Percentiles rank a stretch among this genome's conserved stretches.
These are phyloP conservation scores for Bombus impatiens DNA, from an alignment of 1,140 invertebrate species.

Conservation along the genomic window DNA sequence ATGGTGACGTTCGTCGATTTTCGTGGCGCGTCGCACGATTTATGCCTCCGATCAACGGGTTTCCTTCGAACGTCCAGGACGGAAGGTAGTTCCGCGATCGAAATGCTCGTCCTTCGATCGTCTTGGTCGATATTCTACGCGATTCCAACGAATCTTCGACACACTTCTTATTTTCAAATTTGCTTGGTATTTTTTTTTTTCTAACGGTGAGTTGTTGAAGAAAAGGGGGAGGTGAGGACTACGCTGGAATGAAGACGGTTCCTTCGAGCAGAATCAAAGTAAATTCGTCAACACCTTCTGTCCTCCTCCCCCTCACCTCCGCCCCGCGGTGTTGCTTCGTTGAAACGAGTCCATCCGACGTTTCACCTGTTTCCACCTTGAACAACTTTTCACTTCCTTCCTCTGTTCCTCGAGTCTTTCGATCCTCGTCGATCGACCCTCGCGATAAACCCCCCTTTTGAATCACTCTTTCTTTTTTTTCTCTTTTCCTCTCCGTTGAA, in stretches of 20 bases:
- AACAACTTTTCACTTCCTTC: slow-evolving; percentile 17
- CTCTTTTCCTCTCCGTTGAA: not conserved
- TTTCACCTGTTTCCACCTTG: slow-evolving; percentile 43
- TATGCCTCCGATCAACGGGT: slow-evolving; percentile 25
- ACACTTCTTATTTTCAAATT: not conserved
- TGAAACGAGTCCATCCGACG: slow-evolving; percentile 55
- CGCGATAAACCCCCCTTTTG: not conserved
- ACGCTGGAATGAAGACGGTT: slow-evolving; percentile 17
- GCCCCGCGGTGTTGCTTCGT: slow-evolving; percentile 34
- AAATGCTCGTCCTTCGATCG: not conserved
- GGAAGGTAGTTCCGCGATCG: slow-evolving; percentile 34
- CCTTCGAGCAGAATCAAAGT: slow-evolving; percentile 26
- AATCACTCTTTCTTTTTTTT: not conserved
- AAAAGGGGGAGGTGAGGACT: slow-evolving; percentile 60
- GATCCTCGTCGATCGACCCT: not conserved
- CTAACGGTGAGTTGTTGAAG: slow-evolving; percentile 37
- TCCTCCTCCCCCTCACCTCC: slow-evolving; percentile 63
- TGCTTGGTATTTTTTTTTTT: not conserved
- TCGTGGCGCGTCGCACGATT: slow-evolving; percentile 54
- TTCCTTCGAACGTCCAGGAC: slow-evolving; percentile 48
- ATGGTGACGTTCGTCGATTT: slow-evolving; percentile 85
- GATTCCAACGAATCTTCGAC: not conserved
- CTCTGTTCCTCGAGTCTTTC: not conserved
- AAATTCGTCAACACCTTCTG: slow-evolving; percentile 63
- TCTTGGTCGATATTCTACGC: not conserved